phyloP scores from a whole-genome alignment of 1,140 invertebrate genomes.

The Steinernema khuongi region DNA sequence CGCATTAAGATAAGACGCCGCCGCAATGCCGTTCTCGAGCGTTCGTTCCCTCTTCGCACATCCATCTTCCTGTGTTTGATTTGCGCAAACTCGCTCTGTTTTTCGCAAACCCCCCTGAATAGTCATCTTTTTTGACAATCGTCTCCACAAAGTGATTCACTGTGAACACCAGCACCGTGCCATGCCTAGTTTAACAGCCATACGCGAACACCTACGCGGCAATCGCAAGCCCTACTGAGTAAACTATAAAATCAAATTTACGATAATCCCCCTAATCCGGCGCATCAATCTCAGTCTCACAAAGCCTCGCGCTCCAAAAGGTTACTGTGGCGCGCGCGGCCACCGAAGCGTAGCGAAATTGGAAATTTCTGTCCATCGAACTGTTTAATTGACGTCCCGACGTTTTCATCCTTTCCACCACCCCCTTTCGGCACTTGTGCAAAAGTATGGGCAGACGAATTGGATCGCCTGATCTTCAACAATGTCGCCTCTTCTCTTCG shows the following conservation, averaged over 20 bases:
- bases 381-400: neutral
- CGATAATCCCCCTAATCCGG: slow-evolving; percentile 5
- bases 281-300: neutral
- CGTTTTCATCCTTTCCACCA: neutral
- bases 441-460: neutral
- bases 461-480: neutral
- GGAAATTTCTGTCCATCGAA: neutral
- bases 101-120: no score
- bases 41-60: no score
- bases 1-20: no score
- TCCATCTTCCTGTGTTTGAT: no score
- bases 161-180: no score
- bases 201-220: neutral
- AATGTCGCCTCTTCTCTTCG: no score
- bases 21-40: no score
- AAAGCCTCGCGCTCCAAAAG: neutral
- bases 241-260: slow-evolving; percentile 14
- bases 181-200: neutral
- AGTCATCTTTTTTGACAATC: no score
- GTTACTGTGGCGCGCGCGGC: neutral
- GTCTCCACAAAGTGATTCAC: no score
- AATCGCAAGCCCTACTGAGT: neutral
- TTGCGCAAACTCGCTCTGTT: no score
- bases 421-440: neutral
- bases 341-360: slow-evolving; percentile 2